A percentile compares a stretch with the other conserved stretches of the same genome.
phyloP scores from a whole-genome alignment of 2,888 invertebrate species.

The Coenonympha arcania region DNA sequence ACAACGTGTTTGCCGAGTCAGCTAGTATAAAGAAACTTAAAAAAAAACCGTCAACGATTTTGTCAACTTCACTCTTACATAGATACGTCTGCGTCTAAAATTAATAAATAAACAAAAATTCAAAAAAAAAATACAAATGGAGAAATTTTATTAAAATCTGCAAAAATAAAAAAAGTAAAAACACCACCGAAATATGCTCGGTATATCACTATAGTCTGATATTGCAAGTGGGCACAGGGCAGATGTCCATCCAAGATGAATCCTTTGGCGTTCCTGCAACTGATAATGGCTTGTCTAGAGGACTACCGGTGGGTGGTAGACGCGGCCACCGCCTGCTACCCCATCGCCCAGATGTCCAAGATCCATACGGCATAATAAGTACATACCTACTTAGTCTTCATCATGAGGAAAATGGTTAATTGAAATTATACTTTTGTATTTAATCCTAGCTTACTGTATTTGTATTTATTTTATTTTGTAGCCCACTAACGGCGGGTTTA shows the following conservation, averaged over 20 bases:
- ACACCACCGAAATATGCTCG: conserved; percentile 15
- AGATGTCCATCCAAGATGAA: conserved; percentile 40
- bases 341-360: conserved; percentile 51
- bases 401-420: background rate
- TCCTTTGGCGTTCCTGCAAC: conserved; percentile 44
- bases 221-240: conserved; percentile 12
- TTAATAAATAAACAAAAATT: background rate
- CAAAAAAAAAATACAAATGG: conserved; percentile 7
- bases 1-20: too few relatives aligned
- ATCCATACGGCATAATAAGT: conserved; percentile 45
- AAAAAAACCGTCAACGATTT: too few relatives aligned
- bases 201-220: background rate
- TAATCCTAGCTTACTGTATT: too few relatives aligned
- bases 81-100: background rate
- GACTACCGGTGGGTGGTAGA: conserved; percentile 59
- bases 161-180: conserved; percentile 7
- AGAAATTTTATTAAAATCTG: background rate
- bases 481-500: too few relatives aligned
- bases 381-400: too few relatives aligned
- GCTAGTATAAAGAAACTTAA: too few relatives aligned
- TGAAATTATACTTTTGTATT: too few relatives aligned
- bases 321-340: conserved; percentile 53
- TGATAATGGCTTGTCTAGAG: conserved; percentile 44
- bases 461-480: too few relatives aligned
- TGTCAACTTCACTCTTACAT: background rate